Base-by-base conservation (phyloP, 2,797 vertebrate species). In the Myotis vivesi region DNA sequence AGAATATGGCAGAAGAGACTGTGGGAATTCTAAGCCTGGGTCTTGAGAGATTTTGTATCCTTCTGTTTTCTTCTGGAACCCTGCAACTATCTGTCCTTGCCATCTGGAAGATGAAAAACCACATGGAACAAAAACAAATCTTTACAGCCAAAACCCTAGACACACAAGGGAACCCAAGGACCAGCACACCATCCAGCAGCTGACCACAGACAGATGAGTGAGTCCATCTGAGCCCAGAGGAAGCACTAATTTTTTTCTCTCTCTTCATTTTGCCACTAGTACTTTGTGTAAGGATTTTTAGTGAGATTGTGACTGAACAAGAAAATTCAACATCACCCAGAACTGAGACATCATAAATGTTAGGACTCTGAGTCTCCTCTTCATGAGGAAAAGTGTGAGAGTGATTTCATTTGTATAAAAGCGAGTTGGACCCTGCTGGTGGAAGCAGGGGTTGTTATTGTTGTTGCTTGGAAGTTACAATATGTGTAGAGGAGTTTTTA, bases 41-140 rank as follows among this genome's bases (percentile, higher is more conserved):
- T 86, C 83, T 95, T 57, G 36, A 91, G 46, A 93, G 80, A 89
- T 44, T 83, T 73, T 81, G n/a, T 44, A 79, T 86, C 25, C 44
- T 94, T 83, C 89, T 76, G 64, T 38, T 81, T n/a, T 89, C 33
- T 77, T 55, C 66, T n/a, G 19, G 36, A 76, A 73, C 62, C 22
- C 28, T 90, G 38, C 1, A 83, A 72, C 62, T 73, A 17, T 30
- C 73, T 77, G 17, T 62, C 8, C 44, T 62, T 84, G 75, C 83
- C 83, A 85, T 85, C 46, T 91, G 66, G 76, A 92, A 89, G 59
- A 88, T 57, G 25, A 85, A 59, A 89, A 90, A 73, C 33, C 41
- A 59, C 62, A 25, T 51, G 72, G 59, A 91, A 82, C 66, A 95
- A 36, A 64, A 25, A 91, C 41, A 57, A 95, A 49, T 25, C 7